phyloP scores from a whole-genome alignment of 2,113 vertebrate genomes.

The Lepus europaeus region DNA sequence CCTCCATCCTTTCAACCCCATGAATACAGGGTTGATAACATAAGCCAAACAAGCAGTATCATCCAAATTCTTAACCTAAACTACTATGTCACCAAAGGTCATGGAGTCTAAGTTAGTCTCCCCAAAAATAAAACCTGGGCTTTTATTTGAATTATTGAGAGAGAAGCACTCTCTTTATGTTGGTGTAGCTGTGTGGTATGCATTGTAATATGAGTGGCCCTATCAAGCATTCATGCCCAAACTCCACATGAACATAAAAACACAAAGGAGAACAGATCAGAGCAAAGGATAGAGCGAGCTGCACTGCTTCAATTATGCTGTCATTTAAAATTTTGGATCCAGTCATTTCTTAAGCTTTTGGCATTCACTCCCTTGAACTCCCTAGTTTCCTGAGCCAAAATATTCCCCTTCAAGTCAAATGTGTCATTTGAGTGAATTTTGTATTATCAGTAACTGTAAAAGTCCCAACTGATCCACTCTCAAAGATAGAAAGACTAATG shows the following conservation, averaged over 20 bases:
- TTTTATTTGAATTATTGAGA: neutral
- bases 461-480: neutral
- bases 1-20: neutral
- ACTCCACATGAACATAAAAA: neutral
- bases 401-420: neutral
- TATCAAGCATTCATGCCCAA: neutral
- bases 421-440: neutral
- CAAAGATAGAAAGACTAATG: neutral
- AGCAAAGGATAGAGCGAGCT: neutral
- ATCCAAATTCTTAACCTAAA: neutral
- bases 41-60: neutral
- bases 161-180: neutral
- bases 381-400: slow-evolving; percentile 18
- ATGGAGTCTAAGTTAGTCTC: neutral
- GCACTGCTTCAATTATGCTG: neutral
- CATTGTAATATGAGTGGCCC: neutral
- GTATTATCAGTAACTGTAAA: neutral
- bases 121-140: neutral
- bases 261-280: neutral
- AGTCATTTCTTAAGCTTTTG: neutral
- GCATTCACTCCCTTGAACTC: neutral
- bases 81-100: neutral
- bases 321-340: neutral
- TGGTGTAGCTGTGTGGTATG: neutral
- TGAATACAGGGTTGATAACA: neutral